A percentile compares a stretch with the other conserved stretches of the same genome.
These are phyloP conservation scores for Carapus acus DNA, from an alignment of 2,797 vertebrate genomes.

Conservation along the genomic window DNA sequence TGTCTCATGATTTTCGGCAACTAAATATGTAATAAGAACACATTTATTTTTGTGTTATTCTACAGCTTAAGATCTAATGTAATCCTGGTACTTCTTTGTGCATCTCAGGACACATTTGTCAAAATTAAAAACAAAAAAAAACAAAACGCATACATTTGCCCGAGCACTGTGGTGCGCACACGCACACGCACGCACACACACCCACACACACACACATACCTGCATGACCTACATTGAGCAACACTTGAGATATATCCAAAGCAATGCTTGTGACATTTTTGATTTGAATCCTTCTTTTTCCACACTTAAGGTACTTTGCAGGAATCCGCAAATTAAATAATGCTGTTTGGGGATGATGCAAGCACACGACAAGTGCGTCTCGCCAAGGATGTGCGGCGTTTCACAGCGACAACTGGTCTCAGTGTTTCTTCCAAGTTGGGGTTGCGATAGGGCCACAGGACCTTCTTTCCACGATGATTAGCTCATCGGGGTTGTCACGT, in stretches of 20 bases:
- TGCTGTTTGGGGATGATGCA: constrained; percentile 3
- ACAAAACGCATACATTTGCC: constrained; percentile 9
- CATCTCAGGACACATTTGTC: no score
- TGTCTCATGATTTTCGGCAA: constrained; percentile 52
- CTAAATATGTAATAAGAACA: constrained; percentile 16
- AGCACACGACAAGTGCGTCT: no score
- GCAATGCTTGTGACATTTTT: constrained; percentile 32
- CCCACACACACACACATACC: constrained; percentile 12
- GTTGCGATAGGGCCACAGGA: constrained; percentile 83
- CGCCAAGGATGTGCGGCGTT: no score
- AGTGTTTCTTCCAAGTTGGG: constrained; percentile 95
- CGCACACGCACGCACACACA: constrained; percentile 14
- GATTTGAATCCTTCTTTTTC: constrained; percentile 13
- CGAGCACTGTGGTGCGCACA: neutral
- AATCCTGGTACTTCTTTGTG: neutral
- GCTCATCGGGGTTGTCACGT: constrained; percentile 87
- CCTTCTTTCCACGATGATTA: constrained; percentile 88
- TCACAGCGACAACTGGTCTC: no score
- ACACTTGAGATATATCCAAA: constrained; percentile 37
- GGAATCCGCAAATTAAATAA: constrained; percentile 17
- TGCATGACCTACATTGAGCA: no score
- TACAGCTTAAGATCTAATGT: constrained; percentile 3
- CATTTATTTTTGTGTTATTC: constrained; percentile 3
- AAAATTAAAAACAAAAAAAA: neutral
- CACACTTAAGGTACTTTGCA: constrained; percentile 3